These are phyloP conservation scores for Blastobasis adustella DNA, from an alignment of 2,888 invertebrate genomes.

Conservation along the genomic window DNA sequence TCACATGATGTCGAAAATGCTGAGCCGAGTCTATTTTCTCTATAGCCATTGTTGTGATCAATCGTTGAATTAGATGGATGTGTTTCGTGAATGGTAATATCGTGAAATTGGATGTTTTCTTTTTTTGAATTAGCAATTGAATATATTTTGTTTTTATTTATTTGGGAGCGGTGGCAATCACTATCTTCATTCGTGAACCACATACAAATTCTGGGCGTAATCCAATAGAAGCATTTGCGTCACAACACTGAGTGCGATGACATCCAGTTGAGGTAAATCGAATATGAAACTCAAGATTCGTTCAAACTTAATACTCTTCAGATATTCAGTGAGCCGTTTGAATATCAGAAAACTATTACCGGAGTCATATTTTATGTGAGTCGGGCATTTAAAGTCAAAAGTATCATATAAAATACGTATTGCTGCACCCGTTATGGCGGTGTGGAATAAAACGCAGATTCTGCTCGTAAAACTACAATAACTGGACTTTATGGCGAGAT, in stretches of 20 bases:
- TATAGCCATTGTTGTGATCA: conserved; percentile 25
- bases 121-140: not conserved
- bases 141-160: no score
- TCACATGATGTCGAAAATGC: conserved; percentile 2
- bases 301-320: not conserved
- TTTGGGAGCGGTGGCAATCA: no score
- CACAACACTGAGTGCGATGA: no score
- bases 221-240: no score
- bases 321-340: conserved; percentile 2
- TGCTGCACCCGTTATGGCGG: conserved; percentile 8
- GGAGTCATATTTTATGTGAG: not conserved
- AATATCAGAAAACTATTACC: conserved; percentile 5
- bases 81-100: conserved; percentile 4
- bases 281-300: not conserved
- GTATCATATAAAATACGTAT: conserved; percentile 10
- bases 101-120: not conserved
- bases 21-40: not conserved
- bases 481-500: conserved; percentile 33
- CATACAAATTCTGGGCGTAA: no score
- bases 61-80: conserved; percentile 41
- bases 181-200: no score
- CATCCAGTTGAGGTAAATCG: not conserved
- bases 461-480: conserved; percentile 33
- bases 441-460: conserved; percentile 28
- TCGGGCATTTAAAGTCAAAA: conserved; percentile 4